Base-by-base conservation (phyloP, 2,888 invertebrate species). In the Melitaea athalia region DNA sequence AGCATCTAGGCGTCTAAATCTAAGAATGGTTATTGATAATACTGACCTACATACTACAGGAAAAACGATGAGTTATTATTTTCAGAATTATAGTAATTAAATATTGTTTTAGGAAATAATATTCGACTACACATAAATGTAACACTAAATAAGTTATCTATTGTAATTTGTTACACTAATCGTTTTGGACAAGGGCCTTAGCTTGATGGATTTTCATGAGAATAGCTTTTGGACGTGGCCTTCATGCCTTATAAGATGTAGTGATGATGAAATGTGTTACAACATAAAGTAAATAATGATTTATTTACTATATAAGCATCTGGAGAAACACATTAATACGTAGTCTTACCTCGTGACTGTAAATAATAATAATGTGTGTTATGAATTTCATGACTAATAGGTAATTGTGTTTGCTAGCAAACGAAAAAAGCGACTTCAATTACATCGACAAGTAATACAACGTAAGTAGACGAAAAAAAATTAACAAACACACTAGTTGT, bases 121-220 rank as follows among this genome's bases (percentile, higher is more conserved):
- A 15, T 57, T 15, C 7, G 38, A 8, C 49, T 57, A 31, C 17
- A 43, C 17, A 24, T n/a, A 60, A 70, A 67, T 57, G 50, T 63
- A 33, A 57, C 53, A 63, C 59, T 59, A 69, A 63, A 63, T 65
- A 52, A 68, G 53, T 57, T 70, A 45, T 53, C 63, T 67, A 45
- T 43, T 68, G 70, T 79, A 76, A 81, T 85, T 84, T 82, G 83
- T 85, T 79, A 78, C 78, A 75, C 79, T 85, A 85, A 85, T 84
- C 79, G 81, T 79, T 76, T 76, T 70, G 75, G 79, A 79, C 79
- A 74, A 76, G 77, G 78, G 79, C 75, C 79, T 74, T 68, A 74
- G 66, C 74, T 77, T 87, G 87, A 87, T 86, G 81, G 85, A 87
- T 87, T 59, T 68, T 62, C 43, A 24, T 72, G 49, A 64, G 59